Base-by-base conservation (phyloP, 2,888 invertebrate species). In the Noctua pronuba region DNA sequence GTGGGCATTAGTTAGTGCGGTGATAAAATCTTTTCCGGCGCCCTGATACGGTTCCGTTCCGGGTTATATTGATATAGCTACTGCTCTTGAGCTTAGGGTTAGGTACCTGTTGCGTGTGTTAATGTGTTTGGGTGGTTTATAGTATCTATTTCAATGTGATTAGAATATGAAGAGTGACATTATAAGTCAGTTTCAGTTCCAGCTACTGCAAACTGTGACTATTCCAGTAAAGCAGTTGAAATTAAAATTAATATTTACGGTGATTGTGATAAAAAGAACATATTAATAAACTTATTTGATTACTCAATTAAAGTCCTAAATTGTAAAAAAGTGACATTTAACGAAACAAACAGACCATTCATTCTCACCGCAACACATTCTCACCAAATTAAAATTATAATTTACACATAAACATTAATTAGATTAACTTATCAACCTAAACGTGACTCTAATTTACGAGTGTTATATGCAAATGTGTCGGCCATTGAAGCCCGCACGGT, bases 401-500 rank as follows among this genome's bases (percentile, higher is more conserved):
- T 89, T 86, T 82, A 89, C 81, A 80, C 84, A 65, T 80, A 80
- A 84, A 79, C 85, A 86, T 87, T 89, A 90, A 90, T 90, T 88
- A 89, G 86, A 88, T 87, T 79, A 85, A 82, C 79, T 79, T 85
- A 86, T 89, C 88, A 89, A 90, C 88, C 84, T 88, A 41, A 83
- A 85, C 84, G 80, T 86, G 87, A 88, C 82, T 84, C 68, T 58
- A 84, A 92, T 91, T 90, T 89, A 92, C 87, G 90, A 85, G 86
- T 75, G 75, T 75, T 87, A 90, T 89, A 93, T 93, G 92, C 90
- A 91, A 93, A 92, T 92, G 83, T 72, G 75, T 38, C 55, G 84
- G 81, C 87, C 83, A 85, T 88, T 82, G 83, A 87, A 84, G 90
- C 89, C 90, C 85, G 80, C 81, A 88, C 92, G 88, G 92, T 90